Base-by-base conservation (phyloP, 2,888 invertebrate species). In the Glyphotaelius pellucidus region DNA sequence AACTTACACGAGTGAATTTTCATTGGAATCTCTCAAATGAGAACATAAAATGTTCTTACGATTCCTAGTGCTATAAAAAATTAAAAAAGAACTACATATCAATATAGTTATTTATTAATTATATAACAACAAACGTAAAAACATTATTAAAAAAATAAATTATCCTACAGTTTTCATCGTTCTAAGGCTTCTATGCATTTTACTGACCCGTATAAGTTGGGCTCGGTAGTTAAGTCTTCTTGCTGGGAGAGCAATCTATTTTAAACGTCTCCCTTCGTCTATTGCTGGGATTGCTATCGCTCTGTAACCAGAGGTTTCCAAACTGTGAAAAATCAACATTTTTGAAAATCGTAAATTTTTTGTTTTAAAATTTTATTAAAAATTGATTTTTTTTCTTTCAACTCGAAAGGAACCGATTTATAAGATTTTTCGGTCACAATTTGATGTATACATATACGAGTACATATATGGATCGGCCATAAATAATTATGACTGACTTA, bases 241-340 rank as follows among this genome's bases (percentile, higher is more conserved):
- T 12, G 30, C 81, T 32, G 81, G 81, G 81, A 81, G 81, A 32
- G 31, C 81, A 32, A 81, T 81, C 81, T 81, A 81, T 81, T 81
- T 81, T 81, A 81, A 81, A 9, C 81, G 14, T 81, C 19, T 81
- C 32, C 81, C 32, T 32, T 32, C 81, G 81, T 30, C 31, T 31
- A 32, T 11, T 31, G 81, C 81, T 81, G 32, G 67, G 67, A 25
- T n/a, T 67, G 67, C 67, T 67, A n/a, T 67, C 67, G 67, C 9
- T 67, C 2, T 67, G n/a, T 38, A 25, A 5, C 67, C 7, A 67
- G 67, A 19, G 67, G 25, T 9, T 67, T 25, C 25, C 67, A 67
- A 67, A 67, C 67, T 25, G 25, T 25, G 2, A n/a, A 67, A 25
- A 25, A 9, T n/a, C 1, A 67, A 67, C 67, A 9, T 67, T 67